Evolutionary conservation across 2,797 vertebrate species (phyloP).

Genomic region (Spinibarbus caldwelli): DNA sequence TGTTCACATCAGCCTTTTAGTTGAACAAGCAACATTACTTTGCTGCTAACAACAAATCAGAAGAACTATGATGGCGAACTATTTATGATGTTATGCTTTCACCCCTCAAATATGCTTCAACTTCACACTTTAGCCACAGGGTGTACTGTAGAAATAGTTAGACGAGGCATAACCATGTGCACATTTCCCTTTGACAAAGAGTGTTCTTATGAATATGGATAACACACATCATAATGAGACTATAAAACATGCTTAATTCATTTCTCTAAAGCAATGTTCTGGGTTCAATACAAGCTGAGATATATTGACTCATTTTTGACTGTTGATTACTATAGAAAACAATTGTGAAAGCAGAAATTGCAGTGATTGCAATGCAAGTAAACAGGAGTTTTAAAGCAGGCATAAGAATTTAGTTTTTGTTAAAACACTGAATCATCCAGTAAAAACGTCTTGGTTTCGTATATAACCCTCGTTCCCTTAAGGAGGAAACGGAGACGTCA

Average conservation of each 20-base stretch:
- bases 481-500: too few species aligned
- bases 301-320: neutral
- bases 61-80: neutral
- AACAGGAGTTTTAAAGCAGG: neutral
- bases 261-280: neutral
- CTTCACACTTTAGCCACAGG: neutral
- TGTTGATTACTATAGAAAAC: neutral
- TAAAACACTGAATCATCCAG: neutral
- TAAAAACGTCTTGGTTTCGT: too few species aligned
- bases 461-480: too few species aligned
- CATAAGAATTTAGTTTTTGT: neutral
- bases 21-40: neutral
- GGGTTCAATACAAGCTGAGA: neutral
- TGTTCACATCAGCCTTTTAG: conserved; percentile 1
- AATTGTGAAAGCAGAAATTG: neutral
- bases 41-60: neutral
- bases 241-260: neutral
- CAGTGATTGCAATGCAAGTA: neutral
- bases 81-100: neutral
- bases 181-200: neutral
- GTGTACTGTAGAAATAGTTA: neutral
- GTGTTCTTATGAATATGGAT: neutral
- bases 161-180: neutral
- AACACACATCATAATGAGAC: neutral
- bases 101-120: neutral